Evolutionary conservation across 2,797 vertebrate species (phyloP), one percentile per base, ranked within the genome.

Genomic region (Jordanella pulchra): DNA sequence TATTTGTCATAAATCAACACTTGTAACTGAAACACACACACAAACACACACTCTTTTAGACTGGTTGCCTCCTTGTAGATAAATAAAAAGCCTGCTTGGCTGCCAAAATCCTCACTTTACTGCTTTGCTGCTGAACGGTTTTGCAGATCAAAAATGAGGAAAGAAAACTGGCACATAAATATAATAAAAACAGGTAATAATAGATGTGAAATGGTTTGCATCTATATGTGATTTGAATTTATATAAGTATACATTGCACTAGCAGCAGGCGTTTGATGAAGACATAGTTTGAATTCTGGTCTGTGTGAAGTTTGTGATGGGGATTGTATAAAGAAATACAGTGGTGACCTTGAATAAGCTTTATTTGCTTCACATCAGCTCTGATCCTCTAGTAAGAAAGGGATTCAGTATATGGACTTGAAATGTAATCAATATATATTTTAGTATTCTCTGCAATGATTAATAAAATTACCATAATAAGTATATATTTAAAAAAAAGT

Each of bases 231-330:
- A 71, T 53, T 71, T 69, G 70, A 66, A 72, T 69, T 68, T 89
- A 86, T 90, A 89, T 78, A 89, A 90, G 81, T 82, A 71, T 76
- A 58, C 65, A 58, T 35, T 25, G 77, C 85, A 76, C 79, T 75
- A 75, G 82, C 69, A 77, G 78, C 75, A 74, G 83, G 83, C 78
- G 89, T 91, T 78, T 86, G 82, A 89, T 92, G 84, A 90, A 89
- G 85, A 91, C 80, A 50, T 77, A 67, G 70, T 73, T 85, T 48
- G 69, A 81, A 86, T 39, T 83, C 21, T 81, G 76, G 81, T 78
- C 81, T 68, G 73, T 51, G 64, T 2, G 27, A 44, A 63, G 79
- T 79, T 58, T 60, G 66, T 70, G 80, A 42, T 13, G 42, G 48
- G 23, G 75, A 70, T 83, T 78, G 63, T 84, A 83, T 10, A 12